Base-by-base conservation (phyloP, 2,797 vertebrate genomes). In the Chromis chromis region DNA sequence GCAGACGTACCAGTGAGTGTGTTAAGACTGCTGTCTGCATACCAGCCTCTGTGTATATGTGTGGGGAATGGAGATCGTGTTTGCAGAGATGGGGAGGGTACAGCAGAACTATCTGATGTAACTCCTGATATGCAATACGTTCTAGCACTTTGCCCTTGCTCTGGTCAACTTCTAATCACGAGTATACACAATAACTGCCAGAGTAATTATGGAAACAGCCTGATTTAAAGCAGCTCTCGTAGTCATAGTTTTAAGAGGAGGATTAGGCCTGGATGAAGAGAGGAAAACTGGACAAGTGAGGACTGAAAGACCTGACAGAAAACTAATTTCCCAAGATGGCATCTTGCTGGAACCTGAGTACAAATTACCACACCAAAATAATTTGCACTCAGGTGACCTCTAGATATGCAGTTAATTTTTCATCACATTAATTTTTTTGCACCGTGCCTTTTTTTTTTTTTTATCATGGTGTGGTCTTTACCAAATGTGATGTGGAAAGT, bases 11-110 rank as follows among this genome's bases (percentile, higher is more conserved):
- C 25, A 33, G n/a, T 50, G 68, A 70, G 71, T 78, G 70, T 22
- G 59, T 76, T 57, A 58, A 65, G 83, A 85, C 86, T 73, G 65
- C 65, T 21, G 82, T 83, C 84, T 86, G 74, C 86, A 87, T 89
- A 84, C 83, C 86, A 66, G 65, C 57, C 58, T 53, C 21, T 72
- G 48, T 69, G 59, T 49, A 40, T 84, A 71, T 50, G 57, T 63
- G 46, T 49, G n/a, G 58, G 56, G 70, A 86, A 76, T 76, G 46
- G 77, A 76, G 72, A 79, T 78, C 46, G 24, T 71, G 74, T 82
- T 84, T 83, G 80, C 46, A 66, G 27, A 50, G 57, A 13, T 40
- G 19, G 62, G 64, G 73, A 40, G 64, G 49, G 44, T n/a, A 52
- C 65, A 25, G 68, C 67, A 70, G 24, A 65, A 56, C 46, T 48